Base-by-base conservation (phyloP, 2,888 invertebrate genomes). In the Galerucella calmariensis region DNA sequence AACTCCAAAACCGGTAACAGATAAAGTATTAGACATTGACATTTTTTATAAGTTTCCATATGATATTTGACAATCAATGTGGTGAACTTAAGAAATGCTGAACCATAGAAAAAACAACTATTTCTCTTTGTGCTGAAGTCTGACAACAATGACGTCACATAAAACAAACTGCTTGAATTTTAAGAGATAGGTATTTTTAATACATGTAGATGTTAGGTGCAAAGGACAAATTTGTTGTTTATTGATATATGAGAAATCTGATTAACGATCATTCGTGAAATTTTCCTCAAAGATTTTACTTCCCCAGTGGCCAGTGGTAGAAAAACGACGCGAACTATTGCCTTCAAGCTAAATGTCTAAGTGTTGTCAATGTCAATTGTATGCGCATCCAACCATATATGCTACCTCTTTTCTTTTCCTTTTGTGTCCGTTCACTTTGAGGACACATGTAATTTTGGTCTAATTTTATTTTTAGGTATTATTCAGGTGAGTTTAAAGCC, bases 381-480 rank as follows among this genome's bases (percentile, higher is more conserved):
- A 56, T 16, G 14, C 16, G 44, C 48, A 59, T 46, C 59, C 67
- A 46, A 16, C 56, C 35, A 14, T 1, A 12, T 6, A 58, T 24
- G 41, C 44, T 65, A 20, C 27, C 66, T 71, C 66, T 62, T 79
- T 78, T 76, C 72, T 75, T 77, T 75, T 77, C 76, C 66, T 73
- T 79, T 78, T 77, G 75, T 74, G 78, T 75, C 77, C 76, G 78
- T 79, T 78, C 76, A 68, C 77, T 76, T 74, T 73, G 75, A 77
- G 80, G 78, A 75, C 78, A 77, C 81, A 81, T 78, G 81, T 81
- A 74, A 78, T 78, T 75, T 79, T 76, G 73, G 76, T 69, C 79
- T 76, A 73, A 74, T 78, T 79, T 79, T 79, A 77, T 78, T 75
- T 76, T 78, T 78, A 77, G 75, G 74, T 76, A 77, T 77, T 77